Conservation (phyloP, 2,113 vertebrate genomes). For the Tragelaphus buxtoni region DNA sequence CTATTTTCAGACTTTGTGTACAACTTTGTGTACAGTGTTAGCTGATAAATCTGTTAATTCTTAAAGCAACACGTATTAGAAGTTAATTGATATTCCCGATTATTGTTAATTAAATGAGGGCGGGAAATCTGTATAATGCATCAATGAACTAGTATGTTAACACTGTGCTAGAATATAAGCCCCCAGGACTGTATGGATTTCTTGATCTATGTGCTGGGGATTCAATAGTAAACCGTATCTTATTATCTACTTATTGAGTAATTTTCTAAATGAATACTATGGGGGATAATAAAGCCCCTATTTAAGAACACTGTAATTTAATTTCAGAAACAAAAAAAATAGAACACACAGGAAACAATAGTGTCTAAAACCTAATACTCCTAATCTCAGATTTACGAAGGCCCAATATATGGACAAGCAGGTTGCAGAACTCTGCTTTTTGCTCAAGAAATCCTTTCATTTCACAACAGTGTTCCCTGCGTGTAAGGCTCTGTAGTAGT, state of each 20-base stretch:
- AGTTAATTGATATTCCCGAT: neutral
- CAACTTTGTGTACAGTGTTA: neutral
- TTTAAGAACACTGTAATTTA: slow-evolving; percentile 6
- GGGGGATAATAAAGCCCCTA: neutral
- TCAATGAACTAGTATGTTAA: neutral
- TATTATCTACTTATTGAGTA: neutral
- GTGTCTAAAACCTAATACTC: neutral
- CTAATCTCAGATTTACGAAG: neutral
- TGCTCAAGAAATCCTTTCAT: neutral
- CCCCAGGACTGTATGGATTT: neutral
- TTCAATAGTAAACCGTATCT: neutral
- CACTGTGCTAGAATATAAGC: neutral
- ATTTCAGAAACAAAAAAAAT: neutral
- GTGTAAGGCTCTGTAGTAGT: neutral
- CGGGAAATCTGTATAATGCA: neutral
- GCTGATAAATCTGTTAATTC: neutral
- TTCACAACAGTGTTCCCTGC: neutral
- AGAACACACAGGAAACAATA: neutral
- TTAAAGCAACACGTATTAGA: neutral
- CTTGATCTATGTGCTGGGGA: neutral
- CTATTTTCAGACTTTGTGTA: neutral
- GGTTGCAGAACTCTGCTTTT: neutral
- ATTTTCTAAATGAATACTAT: slow-evolving; percentile 39
- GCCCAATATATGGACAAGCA: neutral
- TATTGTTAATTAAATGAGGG: neutral